These are phyloP conservation scores for Caenorhabditis virilis DNA, from an alignment of 2,888 invertebrate species.

Conservation along the genomic window DNA sequence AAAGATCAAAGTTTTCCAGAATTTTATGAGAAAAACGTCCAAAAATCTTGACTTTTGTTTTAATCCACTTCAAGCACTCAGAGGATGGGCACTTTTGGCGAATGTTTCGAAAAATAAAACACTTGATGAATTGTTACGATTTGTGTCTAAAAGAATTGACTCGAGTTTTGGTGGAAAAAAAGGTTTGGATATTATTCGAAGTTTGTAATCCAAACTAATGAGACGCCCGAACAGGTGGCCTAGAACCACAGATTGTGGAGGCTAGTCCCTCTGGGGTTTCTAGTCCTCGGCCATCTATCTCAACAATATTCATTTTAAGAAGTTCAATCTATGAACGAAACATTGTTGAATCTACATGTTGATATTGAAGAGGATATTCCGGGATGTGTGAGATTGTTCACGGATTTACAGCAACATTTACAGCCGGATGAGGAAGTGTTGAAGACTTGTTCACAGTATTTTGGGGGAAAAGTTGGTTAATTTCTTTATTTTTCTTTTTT, in stretches of 20 bases:
- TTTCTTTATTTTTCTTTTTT: background rate
- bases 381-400: conserved; percentile 27
- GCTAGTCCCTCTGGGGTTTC: no score
- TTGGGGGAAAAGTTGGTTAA: conserved; percentile 13
- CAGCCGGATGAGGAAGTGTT: background rate
- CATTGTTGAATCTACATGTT: conserved; percentile 12
- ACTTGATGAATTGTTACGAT: conserved; percentile 1
- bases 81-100: conserved; percentile 18
- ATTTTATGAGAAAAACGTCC: background rate
- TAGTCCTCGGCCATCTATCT: no score
- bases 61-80: conserved; percentile 15
- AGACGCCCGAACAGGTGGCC: no score
- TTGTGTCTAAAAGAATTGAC: no score
- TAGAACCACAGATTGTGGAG: no score
- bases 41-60: conserved; percentile 7
- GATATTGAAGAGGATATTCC: conserved; percentile 13
- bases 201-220: no score
- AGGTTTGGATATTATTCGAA: background rate
- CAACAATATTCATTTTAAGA: no score
- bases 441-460: background rate
- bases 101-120: conserved; percentile 20
- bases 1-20: no score
- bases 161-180: no score
- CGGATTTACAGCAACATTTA: conserved; percentile 22
- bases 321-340: no score